These are phyloP conservation scores for Tachysurus vachellii DNA, from an alignment of 2,113 vertebrate genomes.

Conservation along the genomic window DNA sequence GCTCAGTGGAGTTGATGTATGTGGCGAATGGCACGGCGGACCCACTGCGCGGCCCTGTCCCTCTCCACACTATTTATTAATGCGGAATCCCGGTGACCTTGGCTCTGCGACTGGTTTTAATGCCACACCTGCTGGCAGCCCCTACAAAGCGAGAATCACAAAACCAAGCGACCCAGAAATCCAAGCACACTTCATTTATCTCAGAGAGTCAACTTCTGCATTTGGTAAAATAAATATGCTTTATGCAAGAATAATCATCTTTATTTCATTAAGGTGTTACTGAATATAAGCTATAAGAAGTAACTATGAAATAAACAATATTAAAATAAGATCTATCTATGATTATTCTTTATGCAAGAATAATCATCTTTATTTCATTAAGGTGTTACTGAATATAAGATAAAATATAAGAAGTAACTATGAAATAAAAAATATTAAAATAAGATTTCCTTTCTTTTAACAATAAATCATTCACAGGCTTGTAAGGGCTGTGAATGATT, in stretches of 20 bases:
- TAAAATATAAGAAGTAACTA: no score
- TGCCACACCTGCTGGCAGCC: constrained; percentile 46
- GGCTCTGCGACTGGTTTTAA: constrained; percentile 42
- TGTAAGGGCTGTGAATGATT: background rate
- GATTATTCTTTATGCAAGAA: no score
- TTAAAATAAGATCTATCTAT: no score
- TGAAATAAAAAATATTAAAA: no score
- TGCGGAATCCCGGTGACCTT: constrained; percentile 66
- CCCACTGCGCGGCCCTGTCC: constrained; percentile 57
- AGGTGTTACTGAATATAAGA: no score
- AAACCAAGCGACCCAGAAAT: constrained; percentile 30
- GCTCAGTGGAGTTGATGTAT: constrained; percentile 79
- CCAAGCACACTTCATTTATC: constrained; percentile 23
- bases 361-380: no score
- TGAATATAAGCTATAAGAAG: background rate
- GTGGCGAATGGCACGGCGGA: constrained; percentile 68
- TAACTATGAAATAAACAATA: background rate
- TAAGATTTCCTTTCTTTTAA: background rate
- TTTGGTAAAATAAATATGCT: background rate
- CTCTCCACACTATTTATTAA: constrained; percentile 65
- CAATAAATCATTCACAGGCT: background rate
- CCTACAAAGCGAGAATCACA: constrained; percentile 43
- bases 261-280: background rate
- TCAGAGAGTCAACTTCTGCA: background rate
- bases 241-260: background rate